phyloP scores from a whole-genome alignment of 2,113 vertebrate genomes.

The Delphinapterus leucas region DNA sequence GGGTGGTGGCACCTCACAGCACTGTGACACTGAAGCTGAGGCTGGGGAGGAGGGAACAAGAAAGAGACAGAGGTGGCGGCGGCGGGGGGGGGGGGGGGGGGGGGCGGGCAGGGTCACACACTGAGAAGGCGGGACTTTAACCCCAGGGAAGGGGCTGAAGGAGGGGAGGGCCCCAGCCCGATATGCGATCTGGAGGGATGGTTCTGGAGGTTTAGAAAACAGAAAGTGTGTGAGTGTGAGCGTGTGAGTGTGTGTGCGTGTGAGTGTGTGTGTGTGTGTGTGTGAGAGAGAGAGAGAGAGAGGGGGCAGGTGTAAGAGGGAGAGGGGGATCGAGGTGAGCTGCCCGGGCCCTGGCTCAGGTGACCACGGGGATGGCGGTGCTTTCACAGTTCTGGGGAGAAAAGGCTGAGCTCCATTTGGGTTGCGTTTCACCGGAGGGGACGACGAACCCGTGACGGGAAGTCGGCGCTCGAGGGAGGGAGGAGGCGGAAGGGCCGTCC shows the following conservation, averaged over 20 bases:
- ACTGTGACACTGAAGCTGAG: neutral
- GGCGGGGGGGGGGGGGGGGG: neutral
- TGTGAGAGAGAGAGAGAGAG: too few species aligned
- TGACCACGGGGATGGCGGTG: rapidly evolving
- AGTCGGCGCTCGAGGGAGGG: neutral
- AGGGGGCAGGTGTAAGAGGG: neutral
- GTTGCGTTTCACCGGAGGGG: neutral
- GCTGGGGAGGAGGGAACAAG: neutral
- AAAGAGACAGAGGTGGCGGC: neutral
- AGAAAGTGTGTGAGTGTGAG: neutral
- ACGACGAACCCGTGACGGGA: neutral
- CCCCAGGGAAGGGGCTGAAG: neutral
- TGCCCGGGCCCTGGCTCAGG: neutral
- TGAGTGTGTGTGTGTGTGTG: neutral
- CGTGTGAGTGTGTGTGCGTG: too few species aligned
- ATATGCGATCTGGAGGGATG: neutral
- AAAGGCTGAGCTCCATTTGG: neutral
- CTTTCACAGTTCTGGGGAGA: neutral
- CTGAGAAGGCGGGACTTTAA: neutral
- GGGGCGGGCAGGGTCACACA: rapidly evolving
- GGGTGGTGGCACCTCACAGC: neutral
- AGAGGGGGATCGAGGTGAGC: neutral
- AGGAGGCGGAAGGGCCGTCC: neutral
- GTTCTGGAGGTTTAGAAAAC: neutral
- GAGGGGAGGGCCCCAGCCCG: neutral